Evolutionary conservation across 2,113 vertebrate species (phyloP).

Genomic region (Mohoua ochrocephala): DNA sequence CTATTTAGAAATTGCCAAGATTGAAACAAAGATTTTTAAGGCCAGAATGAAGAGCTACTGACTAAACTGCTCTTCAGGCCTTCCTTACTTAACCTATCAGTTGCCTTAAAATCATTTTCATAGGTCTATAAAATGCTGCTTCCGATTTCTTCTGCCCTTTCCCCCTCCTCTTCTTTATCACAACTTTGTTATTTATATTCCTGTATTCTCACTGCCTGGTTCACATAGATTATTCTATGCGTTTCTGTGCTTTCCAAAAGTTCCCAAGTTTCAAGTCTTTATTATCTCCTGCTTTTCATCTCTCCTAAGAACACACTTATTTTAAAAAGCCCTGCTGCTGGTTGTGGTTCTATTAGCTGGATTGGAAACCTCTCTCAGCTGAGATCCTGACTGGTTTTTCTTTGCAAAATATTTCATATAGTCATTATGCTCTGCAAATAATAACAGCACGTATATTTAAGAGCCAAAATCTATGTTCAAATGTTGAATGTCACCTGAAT

Average conservation of each 20-base stretch:
- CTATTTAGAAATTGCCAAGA: background rate
- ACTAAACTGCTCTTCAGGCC: background rate
- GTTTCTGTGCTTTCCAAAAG: background rate
- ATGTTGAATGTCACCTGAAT: background rate
- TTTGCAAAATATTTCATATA: background rate
- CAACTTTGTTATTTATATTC: background rate
- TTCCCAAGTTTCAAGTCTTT: background rate
- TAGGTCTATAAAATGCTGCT: background rate
- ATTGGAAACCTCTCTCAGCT: background rate
- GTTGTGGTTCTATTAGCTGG: background rate
- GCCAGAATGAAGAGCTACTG: background rate
- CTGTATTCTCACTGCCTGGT: background rate
- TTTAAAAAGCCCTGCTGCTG: background rate
- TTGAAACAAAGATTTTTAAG: background rate
- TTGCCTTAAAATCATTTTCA: background rate
- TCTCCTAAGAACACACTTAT: background rate
- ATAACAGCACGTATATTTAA: background rate
- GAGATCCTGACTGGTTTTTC: background rate
- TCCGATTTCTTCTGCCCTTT: background rate
- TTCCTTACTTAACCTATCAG: background rate
- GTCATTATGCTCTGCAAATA: background rate
- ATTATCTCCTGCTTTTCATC: background rate
- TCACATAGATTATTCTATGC: background rate
- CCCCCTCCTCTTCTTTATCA: background rate
- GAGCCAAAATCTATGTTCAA: background rate